Evolutionary conservation across 2,888 invertebrate species (phyloP), one percentile per base, ranked within the genome.

Genomic region (Hecatera dysodea): DNA sequence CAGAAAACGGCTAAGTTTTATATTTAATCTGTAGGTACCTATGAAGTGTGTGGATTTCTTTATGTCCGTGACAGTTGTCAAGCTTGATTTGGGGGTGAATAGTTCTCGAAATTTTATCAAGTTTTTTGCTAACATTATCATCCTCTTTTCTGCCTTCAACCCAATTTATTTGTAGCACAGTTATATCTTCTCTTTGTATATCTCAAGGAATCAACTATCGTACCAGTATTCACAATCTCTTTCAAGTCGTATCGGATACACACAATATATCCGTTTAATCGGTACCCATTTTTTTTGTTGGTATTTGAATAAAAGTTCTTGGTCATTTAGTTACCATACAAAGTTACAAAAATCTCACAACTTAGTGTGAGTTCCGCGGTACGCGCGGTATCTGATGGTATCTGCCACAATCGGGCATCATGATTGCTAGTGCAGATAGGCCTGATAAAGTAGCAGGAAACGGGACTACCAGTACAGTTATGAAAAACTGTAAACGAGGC

Each of bases 381-480:
- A n/a, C n/a, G n/a, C n/a, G n/a, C 53, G 46, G 76, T 66, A 80
- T 66, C 50, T 8, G 50, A 50, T 60, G 57, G 39, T 75, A 69
- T 69, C 68, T 53, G 11, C 59, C 57, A 55, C 76, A 68, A 78
- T 80, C 73, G 73, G 65, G 59, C 65, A 66, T 69, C 75, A 12
- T 52, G 76, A 78, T 78, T 70, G 44, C 66, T 24, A 55, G 65
- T 55, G n/a, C 66, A 67, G 78, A 70, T 78, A 76, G 63, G 52
- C 55, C 44, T 19, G 70, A 63, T 75, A 71, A 72, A 61, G 67
- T 42, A 46, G 55, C 8, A 53, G 46, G 24, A 22, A 64, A 70
- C 70, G 76, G 77, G 60, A 64, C n/a, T n/a, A n/a, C n/a, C 24
- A 39, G 42, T 76, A 70, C 81, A 61, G 63, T 80, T 76, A 67